Conservation (phyloP, 2,888 invertebrate genomes). For the Chironomus riparius region DNA sequence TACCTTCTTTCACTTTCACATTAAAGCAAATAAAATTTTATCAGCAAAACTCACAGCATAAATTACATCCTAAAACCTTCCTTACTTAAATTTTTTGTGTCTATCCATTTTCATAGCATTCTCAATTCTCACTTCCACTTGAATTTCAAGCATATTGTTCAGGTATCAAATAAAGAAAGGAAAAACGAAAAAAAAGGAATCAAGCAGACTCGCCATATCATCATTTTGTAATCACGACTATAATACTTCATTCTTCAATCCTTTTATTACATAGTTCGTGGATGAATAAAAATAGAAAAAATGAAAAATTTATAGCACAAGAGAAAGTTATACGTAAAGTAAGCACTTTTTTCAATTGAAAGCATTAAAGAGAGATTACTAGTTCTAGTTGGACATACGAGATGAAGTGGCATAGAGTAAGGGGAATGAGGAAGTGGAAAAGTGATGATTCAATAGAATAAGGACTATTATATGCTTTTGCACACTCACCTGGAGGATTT, state of each 20-base stretch:
- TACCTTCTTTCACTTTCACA: too few relatives aligned
- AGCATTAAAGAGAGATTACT: conserved; percentile 6
- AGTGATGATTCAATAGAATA: conserved; percentile 1
- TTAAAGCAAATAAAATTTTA: not conserved
- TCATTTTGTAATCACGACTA: conserved; percentile 1
- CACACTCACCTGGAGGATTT: too few relatives aligned
- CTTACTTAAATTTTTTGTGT: not conserved
- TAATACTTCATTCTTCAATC: not conserved
- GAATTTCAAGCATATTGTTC: not conserved
- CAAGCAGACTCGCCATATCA: not conserved
- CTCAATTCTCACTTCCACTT: not conserved
- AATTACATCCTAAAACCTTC: not conserved
- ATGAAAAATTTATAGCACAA: too few relatives aligned
- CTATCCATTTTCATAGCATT: not conserved
- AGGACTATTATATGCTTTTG: not conserved
- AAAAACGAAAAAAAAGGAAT: not conserved
- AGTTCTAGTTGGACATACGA: not conserved
- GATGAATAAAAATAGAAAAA: too few relatives aligned
- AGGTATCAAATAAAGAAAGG: not conserved
- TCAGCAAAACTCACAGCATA: not conserved
- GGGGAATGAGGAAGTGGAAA: not conserved
- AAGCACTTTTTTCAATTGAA: not conserved
- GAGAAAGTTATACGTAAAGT: not conserved
- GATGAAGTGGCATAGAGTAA: not conserved
- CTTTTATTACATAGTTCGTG: too few relatives aligned